Base-by-base conservation (phyloP, 2,797 vertebrate species). In the Gymnoscopelus microlampas region DNA sequence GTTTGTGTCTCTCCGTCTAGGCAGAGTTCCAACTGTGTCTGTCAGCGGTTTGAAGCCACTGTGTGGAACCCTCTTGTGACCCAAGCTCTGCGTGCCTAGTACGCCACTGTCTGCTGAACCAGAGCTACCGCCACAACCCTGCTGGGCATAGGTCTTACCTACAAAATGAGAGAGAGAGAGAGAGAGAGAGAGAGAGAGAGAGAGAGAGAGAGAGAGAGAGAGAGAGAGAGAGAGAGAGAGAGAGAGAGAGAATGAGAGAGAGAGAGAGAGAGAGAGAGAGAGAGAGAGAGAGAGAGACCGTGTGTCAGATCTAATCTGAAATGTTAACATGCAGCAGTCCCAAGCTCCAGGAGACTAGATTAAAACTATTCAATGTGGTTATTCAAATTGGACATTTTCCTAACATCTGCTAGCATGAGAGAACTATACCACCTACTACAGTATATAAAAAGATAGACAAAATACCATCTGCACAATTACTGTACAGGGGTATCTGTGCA, bases 1-100 rank as follows among this genome's bases (percentile, higher is more conserved):
- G 73, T 86, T 91, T 55, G 90, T 89, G 86, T 97, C 96, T 81
- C 95, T 95, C 65, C 94, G 93, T 81, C 96, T 95, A 84, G 95
- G 94, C 85, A 96, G 84, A 15, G 95, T 88, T 5, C 91, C 92
- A 67, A 95, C 93, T 73, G 94, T 95, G 65, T 96, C 95, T 76
- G 93, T 82, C 70, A 94, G 90, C 78, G 95, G 93, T 93, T 95
- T 98, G 81, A 93, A 83, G 92, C 93, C 88, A 87, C 90, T 1
- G 81, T 89, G 84, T 12, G 85, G 73, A 49, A 83, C 86, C 88
- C 89, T 90, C 92, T 95, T 95, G 94, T 97, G 96, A 85, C 92
- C 94, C 70, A 96, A 96, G 92, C 86, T 97, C 68, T 96, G 93
- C 14, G 95, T 93, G 65, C 93, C 89, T 81, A 93, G 93, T 76